Conservation (phyloP, 2,113 vertebrate species). For the Microtus richardsoni region DNA sequence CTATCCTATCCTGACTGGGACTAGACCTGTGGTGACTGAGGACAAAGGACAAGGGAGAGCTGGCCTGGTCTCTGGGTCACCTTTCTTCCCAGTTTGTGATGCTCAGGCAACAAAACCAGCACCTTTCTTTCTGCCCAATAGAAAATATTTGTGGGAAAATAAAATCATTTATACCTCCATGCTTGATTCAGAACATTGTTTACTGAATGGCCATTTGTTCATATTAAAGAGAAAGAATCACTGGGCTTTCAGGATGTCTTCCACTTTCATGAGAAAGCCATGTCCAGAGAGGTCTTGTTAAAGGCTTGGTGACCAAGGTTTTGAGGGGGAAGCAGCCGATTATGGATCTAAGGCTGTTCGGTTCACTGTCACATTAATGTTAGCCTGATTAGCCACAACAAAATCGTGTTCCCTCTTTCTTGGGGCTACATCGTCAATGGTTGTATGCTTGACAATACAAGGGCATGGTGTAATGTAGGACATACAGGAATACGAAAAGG, state of each 20-base stretch:
- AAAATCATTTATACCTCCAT: background rate
- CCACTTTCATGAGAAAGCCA: background rate
- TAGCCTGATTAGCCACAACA: background rate
- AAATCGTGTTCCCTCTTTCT: background rate
- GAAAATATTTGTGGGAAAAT: conserved; percentile 21
- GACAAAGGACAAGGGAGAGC: background rate
- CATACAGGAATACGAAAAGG: too few species aligned
- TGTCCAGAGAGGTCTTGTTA: background rate
- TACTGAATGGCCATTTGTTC: background rate
- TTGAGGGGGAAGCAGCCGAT: background rate
- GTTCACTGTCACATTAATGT: background rate
- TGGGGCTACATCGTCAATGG: background rate
- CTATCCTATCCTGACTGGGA: conserved; percentile 58
- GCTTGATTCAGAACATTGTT: background rate
- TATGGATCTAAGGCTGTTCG: too few species aligned
- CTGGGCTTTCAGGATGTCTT: conserved; percentile 17
- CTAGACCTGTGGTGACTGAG: background rate
- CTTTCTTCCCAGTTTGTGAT: conserved; percentile 10
- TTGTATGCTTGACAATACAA: background rate
- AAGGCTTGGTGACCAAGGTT: background rate
- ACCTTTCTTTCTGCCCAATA: background rate
- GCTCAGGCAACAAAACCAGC: background rate
- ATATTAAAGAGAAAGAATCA: background rate
- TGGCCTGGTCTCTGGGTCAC: background rate
- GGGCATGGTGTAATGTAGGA: accelerated